Evolutionary conservation across 2,797 vertebrate genomes (phyloP).

Genomic region (Clarias fuscus): DNA sequence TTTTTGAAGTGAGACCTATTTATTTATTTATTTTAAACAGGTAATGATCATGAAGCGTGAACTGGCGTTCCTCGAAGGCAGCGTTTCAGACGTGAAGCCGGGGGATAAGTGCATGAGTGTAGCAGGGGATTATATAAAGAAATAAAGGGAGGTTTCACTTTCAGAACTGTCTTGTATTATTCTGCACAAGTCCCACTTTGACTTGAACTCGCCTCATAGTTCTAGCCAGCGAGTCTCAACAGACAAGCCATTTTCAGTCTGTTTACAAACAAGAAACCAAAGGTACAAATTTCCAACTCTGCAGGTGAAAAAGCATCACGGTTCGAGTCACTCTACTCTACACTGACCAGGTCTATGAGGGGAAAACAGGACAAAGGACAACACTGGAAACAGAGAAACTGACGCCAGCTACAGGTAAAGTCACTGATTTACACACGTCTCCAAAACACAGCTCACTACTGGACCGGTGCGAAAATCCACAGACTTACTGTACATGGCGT

Average conservation of each 20-base stretch:
- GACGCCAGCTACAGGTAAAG: neutral
- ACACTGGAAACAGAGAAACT: neutral
- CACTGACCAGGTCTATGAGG: neutral
- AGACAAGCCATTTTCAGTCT: no score
- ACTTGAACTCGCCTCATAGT: neutral
- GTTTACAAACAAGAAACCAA: neutral
- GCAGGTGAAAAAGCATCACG: neutral
- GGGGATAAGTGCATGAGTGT: no score
- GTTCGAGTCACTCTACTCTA: neutral
- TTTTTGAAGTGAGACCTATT: neutral
- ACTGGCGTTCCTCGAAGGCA: no score
- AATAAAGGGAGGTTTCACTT: no score
- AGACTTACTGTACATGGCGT: conserved; percentile 70
- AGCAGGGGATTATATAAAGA: no score
- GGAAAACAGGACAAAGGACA: neutral
- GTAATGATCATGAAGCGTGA: neutral
- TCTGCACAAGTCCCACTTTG: no score
- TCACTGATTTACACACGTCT: conserved; percentile 1
- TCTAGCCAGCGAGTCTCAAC: neutral
- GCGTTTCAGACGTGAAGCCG: no score
- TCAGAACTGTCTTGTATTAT: no score
- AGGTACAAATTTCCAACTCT: neutral
- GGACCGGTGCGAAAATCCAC: conserved; percentile 58
- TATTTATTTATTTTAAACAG: conserved; percentile 13
- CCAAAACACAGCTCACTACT: conserved; percentile 24